phyloP scores from a whole-genome alignment of 2,888 invertebrate species.

The Cosmopolites sordidus region DNA sequence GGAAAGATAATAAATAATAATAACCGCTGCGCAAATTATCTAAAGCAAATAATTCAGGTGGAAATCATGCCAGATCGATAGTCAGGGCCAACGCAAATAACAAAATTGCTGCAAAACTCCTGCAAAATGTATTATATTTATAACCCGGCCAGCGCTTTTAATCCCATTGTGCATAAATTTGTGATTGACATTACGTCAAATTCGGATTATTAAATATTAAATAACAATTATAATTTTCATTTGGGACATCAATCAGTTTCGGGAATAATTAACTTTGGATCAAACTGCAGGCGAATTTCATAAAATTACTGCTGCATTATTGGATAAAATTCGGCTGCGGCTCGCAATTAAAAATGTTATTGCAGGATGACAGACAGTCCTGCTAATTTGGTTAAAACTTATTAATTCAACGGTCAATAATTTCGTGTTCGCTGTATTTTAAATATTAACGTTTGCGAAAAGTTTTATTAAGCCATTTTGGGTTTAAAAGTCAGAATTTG shows the following conservation, averaged over 20 bases:
- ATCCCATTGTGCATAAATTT: constrained; percentile 32
- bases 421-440: not conserved
- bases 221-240: constrained; percentile 43
- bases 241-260: constrained; percentile 34
- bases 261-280: constrained; percentile 27
- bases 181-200: constrained; percentile 40
- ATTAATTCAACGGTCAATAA: not conserved
- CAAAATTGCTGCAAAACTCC: constrained; percentile 27
- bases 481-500: too few relatives aligned
- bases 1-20: not conserved
- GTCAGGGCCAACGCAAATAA: constrained; percentile 21
- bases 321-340: constrained; percentile 25
- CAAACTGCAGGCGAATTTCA: constrained; percentile 26
- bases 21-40: not conserved
- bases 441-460: not conserved
- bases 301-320: constrained; percentile 24
- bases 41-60: constrained; percentile 21
- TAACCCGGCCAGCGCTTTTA: constrained; percentile 30
- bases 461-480: too few relatives aligned
- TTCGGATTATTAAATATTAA: constrained; percentile 42
- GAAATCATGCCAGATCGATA: constrained; percentile 23
- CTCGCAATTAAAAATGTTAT: constrained; percentile 26
- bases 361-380: constrained; percentile 17
- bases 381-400: not conserved
- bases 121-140: constrained; percentile 23